Evolutionary conservation across 2,797 vertebrate genomes (phyloP), one percentile per base, ranked within the genome.

Genomic region (Pipistrellus pygmaeus): DNA sequence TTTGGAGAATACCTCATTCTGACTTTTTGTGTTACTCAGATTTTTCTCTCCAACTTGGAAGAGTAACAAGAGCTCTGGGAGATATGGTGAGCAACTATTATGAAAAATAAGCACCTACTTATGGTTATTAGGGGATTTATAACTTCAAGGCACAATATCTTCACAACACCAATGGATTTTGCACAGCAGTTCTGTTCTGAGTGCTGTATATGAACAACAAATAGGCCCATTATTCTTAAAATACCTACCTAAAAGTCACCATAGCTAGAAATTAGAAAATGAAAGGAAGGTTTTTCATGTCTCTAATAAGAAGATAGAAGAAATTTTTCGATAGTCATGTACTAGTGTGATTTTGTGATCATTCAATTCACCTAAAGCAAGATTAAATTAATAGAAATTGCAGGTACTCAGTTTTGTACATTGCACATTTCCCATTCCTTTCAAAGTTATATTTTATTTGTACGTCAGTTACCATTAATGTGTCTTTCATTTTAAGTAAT

Each of bases 1-100:
- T 95, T 96, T 89, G 48, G 96, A 94, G 87, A 96, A 72, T 69
- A 90, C 32, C 10, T 92, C 68, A 17, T 97, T 97, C 82, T 88
- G 72, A 77, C 48, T 94, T 44, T 89, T 69, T 51, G 15, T 93
- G 32, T 94, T 96, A 73, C 82, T 96, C 68, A 88, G 3, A 80
- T 92, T 53, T 32, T 71, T 91, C 80, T 87, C 6, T 78, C 92
- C 84, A 85, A 1, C 30, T 75, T 75, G 60, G 17, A 84, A 68
- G 3, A n/a, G 15, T 53, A 80, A 30, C 10, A 83, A 78, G 71
- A 91, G 85, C 68, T 92, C 41, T 76, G 20, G 2, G 17, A 93
- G 46, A 86, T 17, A 0, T 60, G 41, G 66, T 85, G 7, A 90
- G 7, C 3, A 75, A 41, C 9, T 71, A 10, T 32, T 76, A 51